Evolutionary conservation across 1,140 invertebrate species (phyloP).

Genomic region (Oryzaephilus surinamensis): DNA sequence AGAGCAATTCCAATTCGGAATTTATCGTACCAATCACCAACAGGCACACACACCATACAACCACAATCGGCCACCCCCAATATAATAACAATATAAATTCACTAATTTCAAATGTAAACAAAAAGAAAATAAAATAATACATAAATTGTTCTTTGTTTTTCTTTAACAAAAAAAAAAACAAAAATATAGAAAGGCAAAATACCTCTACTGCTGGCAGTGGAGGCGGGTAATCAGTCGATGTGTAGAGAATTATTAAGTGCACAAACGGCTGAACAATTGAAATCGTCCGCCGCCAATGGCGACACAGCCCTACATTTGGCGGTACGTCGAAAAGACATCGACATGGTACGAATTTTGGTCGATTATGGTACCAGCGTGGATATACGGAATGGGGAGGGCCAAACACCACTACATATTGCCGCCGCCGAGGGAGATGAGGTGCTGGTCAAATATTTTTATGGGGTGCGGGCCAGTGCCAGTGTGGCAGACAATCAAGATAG

Average conservation of each 20-base stretch:
- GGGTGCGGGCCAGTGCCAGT: slow-evolving; percentile 84
- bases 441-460: slow-evolving; percentile 90
- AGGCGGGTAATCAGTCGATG: slow-evolving; percentile 87
- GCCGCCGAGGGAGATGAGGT: slow-evolving; percentile 91
- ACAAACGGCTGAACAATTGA: slow-evolving; percentile 69
- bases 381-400: slow-evolving; percentile 81
- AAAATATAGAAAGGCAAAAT: slow-evolving; percentile 74
- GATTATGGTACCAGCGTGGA: slow-evolving; percentile 88
- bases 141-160: not conserved
- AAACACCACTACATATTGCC: slow-evolving; percentile 88
- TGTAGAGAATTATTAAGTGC: slow-evolving; percentile 78
- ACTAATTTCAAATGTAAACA: slow-evolving; percentile 6
- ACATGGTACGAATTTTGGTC: slow-evolving; percentile 79
- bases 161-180: too few species aligned
- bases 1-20: slow-evolving; percentile 8
- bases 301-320: slow-evolving; percentile 90
- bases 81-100: not conserved
- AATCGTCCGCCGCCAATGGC: slow-evolving; percentile 59
- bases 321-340: slow-evolving; percentile 76
- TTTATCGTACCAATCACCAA: slow-evolving; percentile 7
- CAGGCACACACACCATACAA: too few species aligned
- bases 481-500: slow-evolving; percentile 92
- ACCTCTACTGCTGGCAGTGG: slow-evolving; percentile 83
- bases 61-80: too few species aligned
- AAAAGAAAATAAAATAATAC: too few species aligned